phyloP scores from a whole-genome alignment of 2,113 vertebrate genomes.

The Corydoras sp. region DNA sequence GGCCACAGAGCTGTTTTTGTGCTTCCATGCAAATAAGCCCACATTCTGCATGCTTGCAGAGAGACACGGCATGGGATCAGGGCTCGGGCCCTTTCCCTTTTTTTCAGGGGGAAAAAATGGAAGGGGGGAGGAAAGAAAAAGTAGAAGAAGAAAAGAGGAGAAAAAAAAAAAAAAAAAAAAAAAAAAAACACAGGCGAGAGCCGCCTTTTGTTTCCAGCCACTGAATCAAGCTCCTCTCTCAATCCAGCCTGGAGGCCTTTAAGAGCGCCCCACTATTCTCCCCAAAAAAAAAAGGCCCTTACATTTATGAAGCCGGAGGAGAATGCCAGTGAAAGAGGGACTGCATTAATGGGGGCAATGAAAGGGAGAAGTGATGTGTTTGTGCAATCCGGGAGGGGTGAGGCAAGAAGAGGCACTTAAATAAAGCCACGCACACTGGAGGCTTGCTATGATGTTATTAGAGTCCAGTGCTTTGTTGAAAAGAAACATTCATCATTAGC shows the following conservation, averaged over 20 bases:
- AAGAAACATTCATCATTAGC: slow-evolving; percentile 17
- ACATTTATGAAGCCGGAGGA: slow-evolving; percentile 45
- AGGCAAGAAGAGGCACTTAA: too few species aligned
- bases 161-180: too few species aligned
- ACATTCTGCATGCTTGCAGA: slow-evolving; percentile 48
- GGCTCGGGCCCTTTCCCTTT: slow-evolving; percentile 47
- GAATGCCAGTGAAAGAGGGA: slow-evolving; percentile 57
- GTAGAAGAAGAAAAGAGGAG: too few species aligned
- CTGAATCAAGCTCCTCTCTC: slow-evolving; percentile 62
- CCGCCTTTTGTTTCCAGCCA: slow-evolving; percentile 62
- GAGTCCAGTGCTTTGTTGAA: slow-evolving; percentile 13
- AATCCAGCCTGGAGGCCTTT: slow-evolving; percentile 44
- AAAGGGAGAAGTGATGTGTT: slow-evolving; percentile 51
- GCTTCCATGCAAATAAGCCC: slow-evolving; percentile 55
- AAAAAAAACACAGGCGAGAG: slow-evolving; percentile 47
- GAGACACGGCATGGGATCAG: slow-evolving; percentile 56
- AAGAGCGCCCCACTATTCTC: slow-evolving; percentile 55
- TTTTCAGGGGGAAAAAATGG: neutral
- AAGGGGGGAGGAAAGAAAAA: neutral
- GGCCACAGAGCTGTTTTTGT: slow-evolving; percentile 55
- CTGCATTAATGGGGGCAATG: slow-evolving; percentile 53
- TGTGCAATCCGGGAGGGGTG: slow-evolving; percentile 41
- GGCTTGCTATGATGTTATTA: too few species aligned
- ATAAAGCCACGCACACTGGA: too few species aligned
- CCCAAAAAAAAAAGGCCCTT: slow-evolving; percentile 57